Base-by-base conservation (phyloP, 2,113 vertebrate genomes). In the Leptobrachium ailaonicum region DNA sequence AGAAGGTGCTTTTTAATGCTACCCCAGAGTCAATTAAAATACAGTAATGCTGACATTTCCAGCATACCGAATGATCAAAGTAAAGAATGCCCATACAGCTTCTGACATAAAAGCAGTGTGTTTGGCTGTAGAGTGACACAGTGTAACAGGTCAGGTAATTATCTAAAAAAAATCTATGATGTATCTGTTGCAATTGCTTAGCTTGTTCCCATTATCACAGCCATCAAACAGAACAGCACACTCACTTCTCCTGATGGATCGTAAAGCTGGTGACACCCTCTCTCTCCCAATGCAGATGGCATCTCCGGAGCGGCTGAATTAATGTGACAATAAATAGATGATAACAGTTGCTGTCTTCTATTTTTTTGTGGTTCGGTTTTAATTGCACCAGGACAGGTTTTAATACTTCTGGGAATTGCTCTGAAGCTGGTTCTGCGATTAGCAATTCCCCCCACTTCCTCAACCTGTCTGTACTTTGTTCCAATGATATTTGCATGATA, bases 301-400 rank as follows among this genome's bases (percentile, higher is more conserved):
- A 86, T 88, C 88, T 88, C 85, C 82, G 66, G 82, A 86, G 87
- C 83, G 69, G 82, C 88, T 86, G 93, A 95, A 95, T 96, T 95
- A 95, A 96, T 96, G 87, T 95, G 93, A 96, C 93, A 94, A 91
- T 91, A 91, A 94, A 90, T 93, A 94, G 93, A 88, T 91, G 92
- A 90, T 88, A 89, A 90, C 86, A 84, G 85, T 90, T 83, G 86
- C 91, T 82, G 72, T 88, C 88, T 90, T 88, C 84, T 63, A 73
- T 8, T 85, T 84, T 76, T 86, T 87, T 86, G 84, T 79, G 64
- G 70, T 74, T 81, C 40, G 50, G 79, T 89, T 89, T 90, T 96
- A 96, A 96, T 97, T 96, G 93, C 88, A 83, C 80, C 63, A 85
- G 92, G 92, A 92, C 91, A 88, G 90, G 85, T 93, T 88, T 85